Percentiles rank a stretch among this genome's conserved stretches.
These are phyloP conservation scores for Acrobasis repandana DNA, from an alignment of 2,888 invertebrate genomes.

Conservation along the genomic window DNA sequence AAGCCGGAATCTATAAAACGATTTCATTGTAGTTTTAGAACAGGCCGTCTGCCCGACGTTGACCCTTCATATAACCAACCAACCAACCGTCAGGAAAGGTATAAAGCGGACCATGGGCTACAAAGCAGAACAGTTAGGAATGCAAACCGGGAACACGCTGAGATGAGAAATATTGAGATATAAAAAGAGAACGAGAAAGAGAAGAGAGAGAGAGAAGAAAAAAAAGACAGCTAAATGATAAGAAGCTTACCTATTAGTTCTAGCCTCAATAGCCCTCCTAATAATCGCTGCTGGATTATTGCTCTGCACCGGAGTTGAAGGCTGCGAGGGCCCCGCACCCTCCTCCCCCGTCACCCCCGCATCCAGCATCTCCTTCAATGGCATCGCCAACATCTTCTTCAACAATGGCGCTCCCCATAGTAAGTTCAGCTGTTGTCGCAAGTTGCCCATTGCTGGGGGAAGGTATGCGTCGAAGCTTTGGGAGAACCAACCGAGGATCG, in stretches of 20 bases:
- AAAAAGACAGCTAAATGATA: no score
- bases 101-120: no score
- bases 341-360: constrained; percentile 66
- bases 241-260: constrained; percentile 76
- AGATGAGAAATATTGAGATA: no score
- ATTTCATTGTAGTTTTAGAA: no score
- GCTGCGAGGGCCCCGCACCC: constrained; percentile 82
- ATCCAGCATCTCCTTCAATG: constrained; percentile 80
- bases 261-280: constrained; percentile 74
- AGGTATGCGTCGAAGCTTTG: constrained; percentile 87
- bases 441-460: constrained; percentile 87
- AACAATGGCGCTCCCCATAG: constrained; percentile 85
- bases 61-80: no score
- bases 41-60: no score
- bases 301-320: constrained; percentile 69
- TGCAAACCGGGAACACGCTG: no score
- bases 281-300: constrained; percentile 74
- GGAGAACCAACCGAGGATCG: constrained; percentile 97
- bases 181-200: no score
- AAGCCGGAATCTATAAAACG: no score
- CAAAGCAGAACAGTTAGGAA: no score
- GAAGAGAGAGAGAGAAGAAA: no score
- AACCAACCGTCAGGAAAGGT: no score
- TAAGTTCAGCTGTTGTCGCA: constrained; percentile 86
- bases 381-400: constrained; percentile 65